Evolutionary conservation across 2,113 vertebrate species (phyloP), one percentile per base, ranked within the genome.

Genomic region (Malaclemys terrapin): DNA sequence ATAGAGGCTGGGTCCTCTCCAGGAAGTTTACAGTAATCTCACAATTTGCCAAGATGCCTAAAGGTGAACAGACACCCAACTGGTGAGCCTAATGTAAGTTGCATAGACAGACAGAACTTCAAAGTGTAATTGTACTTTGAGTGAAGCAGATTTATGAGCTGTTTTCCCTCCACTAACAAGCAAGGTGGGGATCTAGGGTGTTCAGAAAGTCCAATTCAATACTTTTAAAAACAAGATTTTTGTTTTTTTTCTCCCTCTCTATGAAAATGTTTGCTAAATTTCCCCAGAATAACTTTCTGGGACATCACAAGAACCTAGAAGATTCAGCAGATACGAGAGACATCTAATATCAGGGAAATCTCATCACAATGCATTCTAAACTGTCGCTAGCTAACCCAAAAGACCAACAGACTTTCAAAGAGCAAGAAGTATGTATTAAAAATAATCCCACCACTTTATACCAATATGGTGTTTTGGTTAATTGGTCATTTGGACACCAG

Each of bases 401-500:
- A 45, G 22, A 19, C 79, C 76, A 5, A 53, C 5, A 11, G 52
- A 49, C 83, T 80, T 95, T 94, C 91, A 82, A 80, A 90, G 85
- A 87, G 78, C 52, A 87, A 85, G 62, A 31, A 90, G 38, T 72
- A 53, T 80, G 90, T 94, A 88, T 89, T 94, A 25, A 76, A 92
- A 85, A 87, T 92, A 97, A 69, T 78, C 96, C 87, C 29, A 94
- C 69, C 6, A 91, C 42, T 22, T 9, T 25, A n/a, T 47, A 75
- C 42, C 80, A 91, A 92, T 96, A n/a, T 20, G 35, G 62, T 20
- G 8, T 97, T 94, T 84, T 97, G 93, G 97, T 97, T 97, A 96
- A 97, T 96, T 87, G 97, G 93, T 96, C 87, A 97, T 94, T 94
- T 20, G 27, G 82, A 91, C 94, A 84, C 89, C 85, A 89, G 80